phyloP scores from a whole-genome alignment of 2,113 vertebrate species.

The Lamprologus lemairii region DNA sequence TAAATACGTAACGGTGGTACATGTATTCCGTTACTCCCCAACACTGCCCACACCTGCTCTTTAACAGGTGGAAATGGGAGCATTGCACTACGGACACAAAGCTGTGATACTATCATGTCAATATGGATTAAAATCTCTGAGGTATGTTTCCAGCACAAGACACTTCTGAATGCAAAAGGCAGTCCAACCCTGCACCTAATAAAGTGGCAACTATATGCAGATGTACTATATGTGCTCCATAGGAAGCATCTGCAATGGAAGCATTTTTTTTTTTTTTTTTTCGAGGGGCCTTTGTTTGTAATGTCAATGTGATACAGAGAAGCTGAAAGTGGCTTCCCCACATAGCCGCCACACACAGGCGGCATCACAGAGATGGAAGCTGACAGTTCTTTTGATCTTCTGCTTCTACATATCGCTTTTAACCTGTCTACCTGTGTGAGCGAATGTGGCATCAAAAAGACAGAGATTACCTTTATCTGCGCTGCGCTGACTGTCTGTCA shows the following conservation, averaged over 20 bases:
- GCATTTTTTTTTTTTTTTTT: background rate
- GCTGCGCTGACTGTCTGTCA: background rate
- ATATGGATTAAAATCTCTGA: background rate
- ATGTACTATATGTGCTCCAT: background rate
- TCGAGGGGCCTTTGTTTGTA: background rate
- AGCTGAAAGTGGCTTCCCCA: background rate
- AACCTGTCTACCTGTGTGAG: conserved; percentile 33
- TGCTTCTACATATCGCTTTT: conserved; percentile 16
- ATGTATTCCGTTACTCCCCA: too few species aligned
- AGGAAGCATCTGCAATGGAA: background rate
- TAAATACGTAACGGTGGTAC: too few species aligned
- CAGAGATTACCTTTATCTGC: conserved; percentile 26
- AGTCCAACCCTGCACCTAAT: background rate
- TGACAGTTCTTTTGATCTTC: conserved; percentile 30
- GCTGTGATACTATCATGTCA: background rate
- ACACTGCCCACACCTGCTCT: too few species aligned
- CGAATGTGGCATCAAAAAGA: conserved; percentile 24
- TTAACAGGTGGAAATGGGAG: background rate
- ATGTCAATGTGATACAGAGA: background rate
- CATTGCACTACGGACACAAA: background rate
- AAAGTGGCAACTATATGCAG: background rate
- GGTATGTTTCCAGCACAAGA: background rate
- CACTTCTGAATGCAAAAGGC: background rate
- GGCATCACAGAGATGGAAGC: background rate
- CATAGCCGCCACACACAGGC: background rate